Conservation (phyloP, 2,888 invertebrate species). For the Lissonota sp. region DNA sequence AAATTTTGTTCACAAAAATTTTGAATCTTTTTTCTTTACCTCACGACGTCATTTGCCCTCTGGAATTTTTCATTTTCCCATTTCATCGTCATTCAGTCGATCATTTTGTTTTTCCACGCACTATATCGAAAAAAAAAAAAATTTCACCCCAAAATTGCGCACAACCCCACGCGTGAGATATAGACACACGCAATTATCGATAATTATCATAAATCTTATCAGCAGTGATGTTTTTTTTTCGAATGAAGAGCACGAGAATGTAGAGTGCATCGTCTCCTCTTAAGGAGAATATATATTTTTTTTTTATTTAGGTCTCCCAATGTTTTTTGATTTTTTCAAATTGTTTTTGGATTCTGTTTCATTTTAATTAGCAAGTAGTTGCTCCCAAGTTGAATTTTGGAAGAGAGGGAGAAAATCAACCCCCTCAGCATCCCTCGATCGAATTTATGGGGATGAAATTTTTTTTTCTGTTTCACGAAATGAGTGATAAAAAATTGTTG, state of each 20-base stretch:
- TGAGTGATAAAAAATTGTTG: conserved; percentile 12
- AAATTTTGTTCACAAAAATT: neutral
- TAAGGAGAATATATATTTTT: conserved; percentile 39
- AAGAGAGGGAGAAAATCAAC: too few relatives aligned
- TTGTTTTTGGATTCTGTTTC: conserved; percentile 19
- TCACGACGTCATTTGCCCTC: neutral
- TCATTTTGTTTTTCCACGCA: conserved; percentile 13
- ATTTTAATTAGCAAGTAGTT: conserved; percentile 38
- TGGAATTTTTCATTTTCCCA: conserved; percentile 3
- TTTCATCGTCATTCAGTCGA: conserved; percentile 7
- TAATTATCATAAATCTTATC: conserved; percentile 29
- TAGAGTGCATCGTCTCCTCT: conserved; percentile 55
- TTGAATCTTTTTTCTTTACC: neutral
- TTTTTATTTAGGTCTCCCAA: conserved; percentile 35
- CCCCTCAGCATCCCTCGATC: neutral
- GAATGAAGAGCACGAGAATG: conserved; percentile 61
- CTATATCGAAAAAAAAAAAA: neutral
- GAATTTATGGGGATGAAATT: conserved; percentile 2
- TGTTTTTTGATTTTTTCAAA: conserved; percentile 35
- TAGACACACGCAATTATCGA: conserved; percentile 16
- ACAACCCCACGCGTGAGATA: conserved; percentile 19
- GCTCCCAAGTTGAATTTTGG: conserved; percentile 1
- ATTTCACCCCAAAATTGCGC: conserved; percentile 11
- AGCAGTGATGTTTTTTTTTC: conserved; percentile 42
- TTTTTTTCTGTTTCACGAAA: neutral